Conservation (phyloP, 37 sponge, comb jelly and placozoan genomes). For the Axinella damicornis region DNA sequence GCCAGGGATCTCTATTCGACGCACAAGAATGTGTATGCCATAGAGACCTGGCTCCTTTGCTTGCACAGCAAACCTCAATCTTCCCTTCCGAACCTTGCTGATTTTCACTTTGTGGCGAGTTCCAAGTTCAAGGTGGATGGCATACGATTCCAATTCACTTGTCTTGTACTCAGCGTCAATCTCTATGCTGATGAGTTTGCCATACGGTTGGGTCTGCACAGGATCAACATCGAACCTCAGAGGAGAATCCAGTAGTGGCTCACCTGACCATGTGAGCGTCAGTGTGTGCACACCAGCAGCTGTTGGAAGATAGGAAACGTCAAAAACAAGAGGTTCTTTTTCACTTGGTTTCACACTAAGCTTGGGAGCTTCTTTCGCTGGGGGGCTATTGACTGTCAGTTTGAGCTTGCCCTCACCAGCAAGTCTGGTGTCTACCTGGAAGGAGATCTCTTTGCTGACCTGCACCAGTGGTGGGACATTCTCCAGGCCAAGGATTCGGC, state of each 20-base stretch:
- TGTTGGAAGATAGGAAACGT: slow-evolving; percentile 53
- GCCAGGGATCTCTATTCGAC: neutral
- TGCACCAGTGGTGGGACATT: neutral
- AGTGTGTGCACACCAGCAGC: slow-evolving; percentile 43
- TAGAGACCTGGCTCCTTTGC: slow-evolving; percentile 47
- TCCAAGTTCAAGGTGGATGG: slow-evolving; percentile 16
- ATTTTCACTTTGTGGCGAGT: slow-evolving; percentile 33
- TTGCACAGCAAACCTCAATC: slow-evolving; percentile 17
- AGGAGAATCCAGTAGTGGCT: slow-evolving; percentile 42
- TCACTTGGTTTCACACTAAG: neutral
- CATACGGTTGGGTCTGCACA: slow-evolving; percentile 9
- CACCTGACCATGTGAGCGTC: slow-evolving; percentile 36
- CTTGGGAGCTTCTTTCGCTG: neutral
- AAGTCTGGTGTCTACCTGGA: neutral
- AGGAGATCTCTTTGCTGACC: neutral
- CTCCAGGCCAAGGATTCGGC: slow-evolving; percentile 26
- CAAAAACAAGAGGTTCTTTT: neutral
- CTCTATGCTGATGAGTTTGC: slow-evolving; percentile 29
- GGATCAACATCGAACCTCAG: slow-evolving; percentile 25
- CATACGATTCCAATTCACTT: slow-evolving; percentile 37
- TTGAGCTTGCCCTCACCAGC: neutral
- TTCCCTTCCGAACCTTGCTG: slow-evolving; percentile 29
- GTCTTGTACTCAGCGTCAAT: neutral
- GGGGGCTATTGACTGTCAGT: slow-evolving; percentile 31
- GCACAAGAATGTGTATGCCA: slow-evolving; percentile 11